phyloP scores from a whole-genome alignment of 92 coral and sea anemone species.

The Muricea muricata region DNA sequence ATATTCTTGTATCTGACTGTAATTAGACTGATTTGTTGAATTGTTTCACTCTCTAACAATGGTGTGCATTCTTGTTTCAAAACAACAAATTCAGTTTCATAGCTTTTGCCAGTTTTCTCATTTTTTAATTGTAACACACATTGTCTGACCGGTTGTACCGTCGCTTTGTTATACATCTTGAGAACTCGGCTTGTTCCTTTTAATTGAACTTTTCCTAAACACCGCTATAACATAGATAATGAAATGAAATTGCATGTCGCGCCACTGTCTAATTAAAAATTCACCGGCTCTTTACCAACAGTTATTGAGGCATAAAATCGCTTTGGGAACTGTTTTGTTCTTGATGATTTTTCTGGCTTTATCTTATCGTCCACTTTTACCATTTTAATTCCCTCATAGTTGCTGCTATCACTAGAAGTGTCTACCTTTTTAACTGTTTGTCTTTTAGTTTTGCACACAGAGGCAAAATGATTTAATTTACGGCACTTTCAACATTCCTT shows the following conservation, averaged over 20 bases:
- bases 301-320: conserved; percentile 42
- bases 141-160: conserved; percentile 34
- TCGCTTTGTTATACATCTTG: conserved; percentile 57
- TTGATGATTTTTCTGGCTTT: conserved; percentile 26
- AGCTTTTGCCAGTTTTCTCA: conserved; percentile 54
- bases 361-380: conserved; percentile 12
- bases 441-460: conserved; percentile 45
- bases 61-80: conserved; percentile 39
- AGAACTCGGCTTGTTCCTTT: conserved; percentile 26
- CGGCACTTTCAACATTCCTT: conserved; percentile 42
- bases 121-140: conserved; percentile 58
- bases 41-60: conserved; percentile 59
- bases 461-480: conserved; percentile 58
- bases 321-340: conserved; percentile 41
- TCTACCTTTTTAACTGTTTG: not conserved
- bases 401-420: not conserved
- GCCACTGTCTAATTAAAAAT: conserved; percentile 63
- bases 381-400: conserved; percentile 55
- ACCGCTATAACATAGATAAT: conserved; percentile 33
- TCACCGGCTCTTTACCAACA: conserved; percentile 54
- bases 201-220: conserved; percentile 53
- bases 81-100: conserved; percentile 52
- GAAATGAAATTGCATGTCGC: conserved; percentile 62
- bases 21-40: conserved; percentile 52
- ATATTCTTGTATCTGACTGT: conserved; percentile 54